A percentile compares a stretch with the other conserved stretches of the same genome.
Conservation (phyloP, 2,888 invertebrate genomes). For the Odontocerum albicorne region DNA sequence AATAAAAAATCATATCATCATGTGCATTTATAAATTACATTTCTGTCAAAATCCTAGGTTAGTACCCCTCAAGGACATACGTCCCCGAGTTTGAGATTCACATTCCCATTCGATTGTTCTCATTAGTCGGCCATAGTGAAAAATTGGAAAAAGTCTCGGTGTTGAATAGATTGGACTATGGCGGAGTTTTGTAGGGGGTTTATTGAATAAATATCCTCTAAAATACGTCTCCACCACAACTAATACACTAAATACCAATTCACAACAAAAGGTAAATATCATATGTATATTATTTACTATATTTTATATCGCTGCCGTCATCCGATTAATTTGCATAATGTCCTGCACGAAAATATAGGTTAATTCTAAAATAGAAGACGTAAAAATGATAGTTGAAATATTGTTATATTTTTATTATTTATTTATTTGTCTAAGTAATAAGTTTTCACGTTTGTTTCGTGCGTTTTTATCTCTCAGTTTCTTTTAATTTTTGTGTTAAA, state of each 20-base stretch:
- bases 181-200: constrained; percentile 22
- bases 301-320: constrained; percentile 3
- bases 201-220: constrained; percentile 2
- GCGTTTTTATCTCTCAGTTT: background rate
- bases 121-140: constrained; percentile 28
- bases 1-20: no score
- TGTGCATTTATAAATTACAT: no score
- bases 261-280: constrained; percentile 21
- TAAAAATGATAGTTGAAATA: background rate
- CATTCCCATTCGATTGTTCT: constrained; percentile 11
- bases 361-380: constrained; percentile 9
- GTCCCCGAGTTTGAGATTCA: no score
- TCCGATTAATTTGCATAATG: constrained; percentile 27
- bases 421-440: no score
- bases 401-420: no score
- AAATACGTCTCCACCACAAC: no score
- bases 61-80: no score
- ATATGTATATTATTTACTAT: constrained; percentile 5
- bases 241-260: constrained; percentile 1
- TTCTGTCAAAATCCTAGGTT: no score
- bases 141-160: constrained; percentile 27
- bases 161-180: constrained; percentile 27
- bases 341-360: constrained; percentile 26
- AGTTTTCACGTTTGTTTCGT: background rate
- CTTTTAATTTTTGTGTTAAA: no score